phyloP scores from a whole-genome alignment of 2,888 invertebrate species.

The Agrochola litura region DNA sequence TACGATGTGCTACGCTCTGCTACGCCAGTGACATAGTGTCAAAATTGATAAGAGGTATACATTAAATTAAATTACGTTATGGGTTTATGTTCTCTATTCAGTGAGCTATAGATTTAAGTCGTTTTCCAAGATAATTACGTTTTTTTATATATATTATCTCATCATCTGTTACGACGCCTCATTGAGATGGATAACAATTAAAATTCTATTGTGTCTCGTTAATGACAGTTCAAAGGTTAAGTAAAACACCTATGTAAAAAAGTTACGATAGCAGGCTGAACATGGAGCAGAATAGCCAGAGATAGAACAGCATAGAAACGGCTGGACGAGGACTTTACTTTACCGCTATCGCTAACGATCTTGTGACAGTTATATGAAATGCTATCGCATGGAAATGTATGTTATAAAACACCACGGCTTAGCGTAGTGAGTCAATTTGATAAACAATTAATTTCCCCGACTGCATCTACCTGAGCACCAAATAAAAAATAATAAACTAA shows the following conservation, averaged over 20 bases:
- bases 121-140: background rate
- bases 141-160: too few relatives aligned
- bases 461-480: background rate
- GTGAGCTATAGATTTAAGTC: background rate
- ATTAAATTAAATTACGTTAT: background rate
- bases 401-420: too few relatives aligned
- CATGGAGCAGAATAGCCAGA: background rate
- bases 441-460: background rate
- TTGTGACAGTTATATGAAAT: background rate
- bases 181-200: too few relatives aligned
- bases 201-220: too few relatives aligned
- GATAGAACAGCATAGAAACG: too few relatives aligned
- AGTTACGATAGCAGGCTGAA: background rate
- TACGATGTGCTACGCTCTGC: slow-evolving; percentile 9
- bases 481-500: too few relatives aligned
- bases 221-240: too few relatives aligned
- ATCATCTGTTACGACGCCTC: too few relatives aligned
- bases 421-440: background rate
- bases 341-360: background rate
- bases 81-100: background rate
- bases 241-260: background rate
- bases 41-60: background rate
- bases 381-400: background rate
- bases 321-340: background rate
- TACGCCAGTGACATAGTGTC: background rate